These are phyloP conservation scores for Sipunculus nudus DNA, from an alignment of 2,888 invertebrate genomes.

Conservation along the genomic window DNA sequence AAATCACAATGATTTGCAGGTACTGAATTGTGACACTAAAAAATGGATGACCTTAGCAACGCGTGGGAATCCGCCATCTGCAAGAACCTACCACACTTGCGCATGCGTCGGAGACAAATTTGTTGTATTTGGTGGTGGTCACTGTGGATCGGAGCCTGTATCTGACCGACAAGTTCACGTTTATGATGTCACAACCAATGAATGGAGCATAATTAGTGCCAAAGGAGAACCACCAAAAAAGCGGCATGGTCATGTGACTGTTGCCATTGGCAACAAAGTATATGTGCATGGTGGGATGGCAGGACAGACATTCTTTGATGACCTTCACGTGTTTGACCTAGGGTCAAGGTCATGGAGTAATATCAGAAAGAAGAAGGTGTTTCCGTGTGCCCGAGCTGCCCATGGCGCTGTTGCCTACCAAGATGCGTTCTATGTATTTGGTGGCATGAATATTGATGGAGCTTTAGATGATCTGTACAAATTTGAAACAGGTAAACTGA, in stretches of 20 bases:
- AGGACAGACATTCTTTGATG: conserved; percentile 61
- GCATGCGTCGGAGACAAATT: conserved; percentile 53
- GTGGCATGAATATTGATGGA: conserved; percentile 62
- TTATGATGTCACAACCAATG: conserved; percentile 47
- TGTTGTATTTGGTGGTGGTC: conserved; percentile 63
- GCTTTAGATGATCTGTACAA: conserved; percentile 62
- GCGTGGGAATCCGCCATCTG: conserved; percentile 46
- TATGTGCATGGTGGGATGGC: conserved; percentile 65
- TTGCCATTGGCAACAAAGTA: conserved; percentile 52
- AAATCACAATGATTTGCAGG: conserved; percentile 62
- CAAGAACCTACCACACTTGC: conserved; percentile 59
- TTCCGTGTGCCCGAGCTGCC: conserved; percentile 60
- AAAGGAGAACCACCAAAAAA: conserved; percentile 61
- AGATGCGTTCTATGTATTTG: conserved; percentile 58
- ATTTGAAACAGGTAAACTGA: conserved; percentile 57
- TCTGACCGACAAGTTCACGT: conserved; percentile 60
- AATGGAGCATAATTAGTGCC: conserved; percentile 55
- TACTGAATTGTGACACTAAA: conserved; percentile 49
- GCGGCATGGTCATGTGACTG: conserved; percentile 64
- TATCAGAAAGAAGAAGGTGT: conserved; percentile 51
- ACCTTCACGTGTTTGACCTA: conserved; percentile 61
- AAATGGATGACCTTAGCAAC: conserved; percentile 50
- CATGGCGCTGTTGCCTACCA: conserved; percentile 56
- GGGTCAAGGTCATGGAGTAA: conserved; percentile 47
- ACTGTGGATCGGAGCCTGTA: conserved; percentile 59